Evolutionary conservation across 30 jellyfish, hydroid and myxozoan species (phyloP), one percentile per base, ranked within the genome.

Genomic region (Turritopsis rubra): DNA sequence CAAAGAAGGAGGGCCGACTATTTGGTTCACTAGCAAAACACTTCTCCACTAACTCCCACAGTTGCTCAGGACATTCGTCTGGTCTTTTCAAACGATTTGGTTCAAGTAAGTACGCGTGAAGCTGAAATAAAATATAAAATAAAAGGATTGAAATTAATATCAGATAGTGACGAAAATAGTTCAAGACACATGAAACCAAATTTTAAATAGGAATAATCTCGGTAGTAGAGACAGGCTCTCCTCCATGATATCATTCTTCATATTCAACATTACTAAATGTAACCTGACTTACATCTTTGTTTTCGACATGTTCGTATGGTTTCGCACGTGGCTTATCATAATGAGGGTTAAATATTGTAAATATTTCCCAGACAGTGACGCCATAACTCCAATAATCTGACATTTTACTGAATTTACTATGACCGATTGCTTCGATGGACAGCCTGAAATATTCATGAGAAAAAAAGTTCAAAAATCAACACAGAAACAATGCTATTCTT

Each of bases 371-470:
- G 16, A 82, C 28, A 30, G 65, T 52, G 71, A 82, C 88, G 26
- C 88, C 88, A 28, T 24, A 82, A 82, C 88, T 82, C 88, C 88
- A 82, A 52, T 29, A 65, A 71, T 82, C 88, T 22, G 88, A 25
- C 31, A 65, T 41, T 18, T 27, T 28, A 30, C 31, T 82, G 29
- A 21, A 82, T 16, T 20, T 18, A 1, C 71, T 21, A 18, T 82
- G 70, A 0, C 54, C 88, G 23, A 82, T 66, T 1, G 85, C 66
- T 66, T 82, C 88, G 8, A 82, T 24, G 0, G 88, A 66, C 70
- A 82, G 24, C 88, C 88, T 82, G 30, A 31, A 31, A 1, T 19
- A 17, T 23, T 21, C 0, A 75, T n/a, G n/a, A n/a, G 54, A 22
- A 1, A 1, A 75, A 5, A 75, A 1, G 41, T 17, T 5, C 66